A percentile compares a stretch with the other conserved stretches of the same genome.
phyloP scores from a whole-genome alignment of 2,113 vertebrate species.

The Cinclus cinclus region DNA sequence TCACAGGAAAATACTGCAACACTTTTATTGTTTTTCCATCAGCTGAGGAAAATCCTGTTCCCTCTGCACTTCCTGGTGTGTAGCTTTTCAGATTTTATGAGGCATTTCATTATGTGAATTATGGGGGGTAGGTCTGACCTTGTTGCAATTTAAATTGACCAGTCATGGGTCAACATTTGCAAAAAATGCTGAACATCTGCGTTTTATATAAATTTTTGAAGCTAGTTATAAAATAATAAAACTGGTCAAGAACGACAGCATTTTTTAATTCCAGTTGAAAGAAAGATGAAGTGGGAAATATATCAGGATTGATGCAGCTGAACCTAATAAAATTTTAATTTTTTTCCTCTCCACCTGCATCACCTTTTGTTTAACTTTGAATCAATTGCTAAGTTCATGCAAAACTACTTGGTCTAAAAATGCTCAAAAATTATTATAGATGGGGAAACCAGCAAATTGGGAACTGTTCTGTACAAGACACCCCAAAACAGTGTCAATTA shows the following conservation, averaged over 20 bases:
- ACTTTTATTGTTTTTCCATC: neutral
- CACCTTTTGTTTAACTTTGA: conserved; percentile 39
- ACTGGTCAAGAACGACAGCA: neutral
- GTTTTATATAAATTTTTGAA: conserved; percentile 40
- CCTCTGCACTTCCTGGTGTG: neutral
- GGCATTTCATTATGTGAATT: conserved; percentile 34
- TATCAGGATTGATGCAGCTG: conserved; percentile 35
- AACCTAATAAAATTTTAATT: conserved; percentile 50
- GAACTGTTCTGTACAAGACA: neutral
- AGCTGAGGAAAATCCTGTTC: neutral
- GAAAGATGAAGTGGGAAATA: conserved; percentile 39
- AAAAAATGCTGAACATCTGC: neutral
- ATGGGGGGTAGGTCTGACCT: neutral
- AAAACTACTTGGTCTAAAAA: neutral
- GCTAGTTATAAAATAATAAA: conserved; percentile 45
- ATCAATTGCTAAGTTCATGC: neutral
- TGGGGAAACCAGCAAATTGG: neutral
- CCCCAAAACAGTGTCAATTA: neutral
- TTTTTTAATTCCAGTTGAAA: conserved; percentile 23
- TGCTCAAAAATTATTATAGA: neutral
- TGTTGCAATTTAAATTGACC: conserved; percentile 11
- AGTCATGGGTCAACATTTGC: conserved; percentile 3
- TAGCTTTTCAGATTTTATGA: conserved; percentile 42
- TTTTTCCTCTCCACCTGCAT: neutral
- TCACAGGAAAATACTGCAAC: neutral